phyloP scores from a whole-genome alignment of 2,113 vertebrate species.

The Axis porcinus region DNA sequence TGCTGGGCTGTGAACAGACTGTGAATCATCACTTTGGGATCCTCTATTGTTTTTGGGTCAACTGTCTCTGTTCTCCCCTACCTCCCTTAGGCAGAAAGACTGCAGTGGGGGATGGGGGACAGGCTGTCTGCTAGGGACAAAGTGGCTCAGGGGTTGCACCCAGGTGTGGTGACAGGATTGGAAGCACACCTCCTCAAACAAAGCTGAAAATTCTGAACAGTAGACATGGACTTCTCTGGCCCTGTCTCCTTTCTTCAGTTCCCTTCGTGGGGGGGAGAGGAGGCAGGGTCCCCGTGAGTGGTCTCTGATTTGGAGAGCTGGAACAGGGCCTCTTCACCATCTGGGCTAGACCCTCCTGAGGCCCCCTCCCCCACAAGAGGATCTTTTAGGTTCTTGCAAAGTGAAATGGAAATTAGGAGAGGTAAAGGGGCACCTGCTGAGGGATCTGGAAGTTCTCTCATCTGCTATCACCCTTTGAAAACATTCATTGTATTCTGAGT shows the following conservation, averaged over 20 bases:
- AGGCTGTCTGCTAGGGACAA: neutral
- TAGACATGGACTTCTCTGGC: neutral
- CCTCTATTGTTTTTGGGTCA: conserved; percentile 64
- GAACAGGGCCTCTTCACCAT: neutral
- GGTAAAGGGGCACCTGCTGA: neutral
- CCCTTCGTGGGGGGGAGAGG: neutral
- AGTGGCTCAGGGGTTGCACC: neutral
- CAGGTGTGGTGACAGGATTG: neutral
- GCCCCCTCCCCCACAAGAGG: neutral
- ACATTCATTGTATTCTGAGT: neutral
- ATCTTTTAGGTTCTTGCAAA: too few relatives aligned
- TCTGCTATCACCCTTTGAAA: neutral
- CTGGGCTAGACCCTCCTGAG: neutral
- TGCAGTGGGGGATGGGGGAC: neutral
- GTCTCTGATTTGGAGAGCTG: neutral
- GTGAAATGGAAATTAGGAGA: neutral
- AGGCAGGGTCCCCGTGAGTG: neutral
- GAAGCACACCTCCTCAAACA: neutral
- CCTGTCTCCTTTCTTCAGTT: neutral
- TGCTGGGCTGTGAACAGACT: conserved; percentile 9
- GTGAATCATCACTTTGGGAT: conserved; percentile 67
- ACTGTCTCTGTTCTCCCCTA: conserved; percentile 7
- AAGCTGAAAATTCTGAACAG: neutral
- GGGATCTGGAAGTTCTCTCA: neutral
- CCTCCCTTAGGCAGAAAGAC: neutral